Evolutionary conservation across 1,140 invertebrate species (phyloP).

Genomic region (Procambarus clarkii): DNA sequence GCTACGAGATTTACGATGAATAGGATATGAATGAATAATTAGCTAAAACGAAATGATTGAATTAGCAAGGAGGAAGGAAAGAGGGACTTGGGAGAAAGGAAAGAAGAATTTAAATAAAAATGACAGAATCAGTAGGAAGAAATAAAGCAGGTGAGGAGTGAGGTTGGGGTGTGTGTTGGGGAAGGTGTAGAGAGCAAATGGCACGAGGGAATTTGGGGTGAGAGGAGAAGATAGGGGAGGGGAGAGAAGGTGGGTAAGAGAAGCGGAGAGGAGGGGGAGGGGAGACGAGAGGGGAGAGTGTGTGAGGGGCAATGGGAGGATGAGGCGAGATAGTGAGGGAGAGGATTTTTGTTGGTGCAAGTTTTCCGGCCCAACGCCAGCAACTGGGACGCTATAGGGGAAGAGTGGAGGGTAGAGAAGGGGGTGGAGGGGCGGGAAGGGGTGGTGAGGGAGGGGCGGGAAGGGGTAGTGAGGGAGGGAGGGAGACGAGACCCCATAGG

Average conservation of each 20-base stretch:
- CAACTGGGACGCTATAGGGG: not conserved
- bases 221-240: not conserved
- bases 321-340: not conserved
- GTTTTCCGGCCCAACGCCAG: constrained; percentile 29
- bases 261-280: not conserved
- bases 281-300: not conserved
- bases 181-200: not conserved
- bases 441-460: too few species aligned
- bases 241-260: not conserved
- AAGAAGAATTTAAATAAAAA: not conserved
- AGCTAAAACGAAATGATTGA: too few species aligned
- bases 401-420: not conserved
- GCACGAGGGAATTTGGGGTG: not conserved
- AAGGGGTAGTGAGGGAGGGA: too few species aligned
- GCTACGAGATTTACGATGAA: too few species aligned
- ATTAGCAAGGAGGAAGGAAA: too few species aligned
- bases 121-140: not conserved
- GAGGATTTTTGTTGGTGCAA: constrained; percentile 32
- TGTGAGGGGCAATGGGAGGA: not conserved
- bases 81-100: not conserved
- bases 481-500: too few species aligned
- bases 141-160: not conserved
- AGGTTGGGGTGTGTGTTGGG: not conserved
- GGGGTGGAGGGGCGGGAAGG: too few species aligned
- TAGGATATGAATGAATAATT: too few species aligned